Conservation (phyloP, 1,140 invertebrate species). For the Zaprionus gabonicus region DNA sequence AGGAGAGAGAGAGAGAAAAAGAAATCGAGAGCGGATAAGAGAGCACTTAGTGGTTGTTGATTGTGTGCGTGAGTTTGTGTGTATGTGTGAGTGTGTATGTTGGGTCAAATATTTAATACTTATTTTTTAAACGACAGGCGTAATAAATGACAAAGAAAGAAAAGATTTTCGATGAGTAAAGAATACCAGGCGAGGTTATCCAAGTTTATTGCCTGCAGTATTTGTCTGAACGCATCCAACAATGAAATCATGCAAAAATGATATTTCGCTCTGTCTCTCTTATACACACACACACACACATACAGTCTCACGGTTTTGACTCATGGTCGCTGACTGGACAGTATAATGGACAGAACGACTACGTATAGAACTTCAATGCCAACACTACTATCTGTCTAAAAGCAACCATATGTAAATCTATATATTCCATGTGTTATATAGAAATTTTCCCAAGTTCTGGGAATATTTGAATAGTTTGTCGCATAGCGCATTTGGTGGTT, state of each 20-base stretch:
- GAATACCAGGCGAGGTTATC: conserved; percentile 28
- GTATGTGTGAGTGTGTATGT: conserved; percentile 33
- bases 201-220: conserved; percentile 26
- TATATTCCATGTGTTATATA: conserved; percentile 14
- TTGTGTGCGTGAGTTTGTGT: conserved; percentile 30
- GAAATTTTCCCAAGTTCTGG: conserved; percentile 17
- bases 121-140: conserved; percentile 23
- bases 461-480: conserved; percentile 18
- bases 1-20: conserved; percentile 24
- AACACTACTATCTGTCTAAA: conserved; percentile 25
- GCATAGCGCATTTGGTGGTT: conserved; percentile 25
- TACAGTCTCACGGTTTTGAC: conserved; percentile 31
- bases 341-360: conserved; percentile 48
- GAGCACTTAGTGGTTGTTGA: conserved; percentile 58
- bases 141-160: conserved; percentile 46
- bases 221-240: conserved; percentile 1
- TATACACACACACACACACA: conserved; percentile 9
- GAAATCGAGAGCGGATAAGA: conserved; percentile 17
- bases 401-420: conserved; percentile 9
- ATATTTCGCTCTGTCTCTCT: conserved; percentile 15
- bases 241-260: conserved; percentile 47
- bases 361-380: conserved; percentile 50
- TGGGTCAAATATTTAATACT: conserved; percentile 50
- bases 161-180: conserved; percentile 4
- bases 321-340: conserved; percentile 54